A percentile compares a stretch with the other conserved stretches of the same genome.
Conservation (phyloP, 2,113 vertebrate species). For the Choloepus hoffmanni region DNA sequence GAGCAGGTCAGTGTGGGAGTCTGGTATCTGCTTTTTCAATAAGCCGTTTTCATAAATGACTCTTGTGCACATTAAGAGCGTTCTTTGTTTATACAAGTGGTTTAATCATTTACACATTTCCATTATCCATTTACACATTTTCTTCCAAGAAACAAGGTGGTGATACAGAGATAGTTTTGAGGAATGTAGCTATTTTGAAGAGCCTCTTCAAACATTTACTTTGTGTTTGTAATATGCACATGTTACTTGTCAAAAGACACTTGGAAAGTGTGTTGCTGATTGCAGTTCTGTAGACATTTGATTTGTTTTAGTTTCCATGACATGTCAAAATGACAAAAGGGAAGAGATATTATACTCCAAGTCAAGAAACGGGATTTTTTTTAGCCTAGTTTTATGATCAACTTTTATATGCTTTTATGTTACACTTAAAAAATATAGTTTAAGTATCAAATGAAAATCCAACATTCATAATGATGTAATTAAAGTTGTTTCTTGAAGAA, state of each 20-base stretch:
- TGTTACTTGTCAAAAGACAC: constrained; percentile 68
- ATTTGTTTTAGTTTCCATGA: constrained; percentile 63
- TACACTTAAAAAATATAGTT: constrained; percentile 53
- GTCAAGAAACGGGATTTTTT: background rate
- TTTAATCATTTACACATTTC: constrained; percentile 61
- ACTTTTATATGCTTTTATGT: constrained; percentile 54
- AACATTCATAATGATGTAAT: background rate
- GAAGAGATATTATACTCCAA: background rate
- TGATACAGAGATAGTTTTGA: constrained; percentile 2
- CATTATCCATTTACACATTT: constrained; percentile 46
- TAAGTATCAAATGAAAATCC: constrained; percentile 14
- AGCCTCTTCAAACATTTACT: constrained; percentile 12
- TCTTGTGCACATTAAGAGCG: constrained; percentile 6
- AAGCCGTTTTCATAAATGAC: background rate
- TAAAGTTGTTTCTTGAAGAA: constrained; percentile 6
- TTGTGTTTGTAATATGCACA: constrained; percentile 36
- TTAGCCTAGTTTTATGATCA: constrained; percentile 9
- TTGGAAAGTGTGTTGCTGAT: constrained; percentile 41
- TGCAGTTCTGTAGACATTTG: constrained; percentile 36
- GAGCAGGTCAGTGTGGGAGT: background rate
- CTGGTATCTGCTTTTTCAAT: constrained; percentile 35
- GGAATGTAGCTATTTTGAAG: constrained; percentile 47
- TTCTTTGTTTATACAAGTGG: constrained; percentile 62
- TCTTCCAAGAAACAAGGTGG: constrained; percentile 12
- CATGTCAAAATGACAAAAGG: constrained; percentile 24